Evolutionary conservation across 2,113 vertebrate species (phyloP), one percentile per base, ranked within the genome.

Genomic region (Montifringilla adamsi): DNA sequence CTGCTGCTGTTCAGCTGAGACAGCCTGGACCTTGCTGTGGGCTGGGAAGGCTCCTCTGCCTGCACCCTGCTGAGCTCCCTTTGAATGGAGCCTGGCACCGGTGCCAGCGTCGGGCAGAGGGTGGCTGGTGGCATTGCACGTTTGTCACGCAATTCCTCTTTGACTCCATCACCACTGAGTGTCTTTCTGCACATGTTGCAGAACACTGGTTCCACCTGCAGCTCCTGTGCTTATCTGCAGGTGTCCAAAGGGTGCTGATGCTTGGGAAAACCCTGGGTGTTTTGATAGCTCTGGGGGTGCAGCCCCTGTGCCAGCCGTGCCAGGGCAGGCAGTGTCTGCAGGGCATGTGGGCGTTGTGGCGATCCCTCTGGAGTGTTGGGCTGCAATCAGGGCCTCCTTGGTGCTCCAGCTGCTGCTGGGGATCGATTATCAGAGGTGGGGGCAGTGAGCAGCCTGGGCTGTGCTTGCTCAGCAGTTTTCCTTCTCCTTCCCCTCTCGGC

Each of bases 111-210:
- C 0, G 1, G 64, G 41, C 8, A 1, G 56, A n/a, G 12, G 21
- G 50, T 59, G 66, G 9, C 56, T 28, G 19, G 12, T 37, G 92
- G 15, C 37, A 12, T 1, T 14, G 27, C 13, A 31, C 0, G 0
- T 13, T 23, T n/a, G 55, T 59, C 52, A 14, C 64, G 37, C 1
- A 5, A 0, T 43, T 84, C 66, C 44, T 72, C 53, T 22, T 8
- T 1, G 13, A 15, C 50, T 73, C 1, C 0, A 0, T 33, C 6
- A 0, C 33, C 0, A 0, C 16, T 0, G 35, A 6, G 10, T 7
- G n/a, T n/a, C n/a, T n/a, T n/a, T n/a, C 4, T 60, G 89, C 30
- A 20, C 1, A 0, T 22, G 3, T 2, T 55, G 20, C 53, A 63
- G 37, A 47, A 8, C 5, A 44, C 39, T 75, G 47, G 24, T 56